Base-by-base conservation (phyloP, 2,888 invertebrate genomes). In the Meteorus cinctellus region DNA sequence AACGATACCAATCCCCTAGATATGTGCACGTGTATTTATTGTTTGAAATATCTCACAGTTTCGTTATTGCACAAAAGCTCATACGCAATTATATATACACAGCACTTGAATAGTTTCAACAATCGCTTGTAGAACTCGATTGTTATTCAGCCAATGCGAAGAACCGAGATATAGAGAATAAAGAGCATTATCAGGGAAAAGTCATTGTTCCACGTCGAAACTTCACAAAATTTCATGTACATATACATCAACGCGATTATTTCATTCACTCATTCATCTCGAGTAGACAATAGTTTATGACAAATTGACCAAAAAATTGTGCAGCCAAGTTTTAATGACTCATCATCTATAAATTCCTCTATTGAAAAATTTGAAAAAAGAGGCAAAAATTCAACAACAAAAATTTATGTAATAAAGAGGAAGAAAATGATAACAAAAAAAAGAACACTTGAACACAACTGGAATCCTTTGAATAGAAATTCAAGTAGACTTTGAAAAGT, bases 401-500 rank as follows among this genome's bases (percentile, higher is more conserved):
- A 48, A 48, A 5, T 4, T 0, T 1, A 3, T n/a, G 48, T 16
- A n/a, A n/a, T 16, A 48, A 48, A 48, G n/a, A 16, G 4, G 14
- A 48, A n/a, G 14, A 48, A 48, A 48, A n/a, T 48, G 59, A 27
- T 12, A 62, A 27, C 2, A 62, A 31, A 29, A 62, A 31, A 29
- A 62, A 16, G n/a, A 29, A 16, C 31, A 29, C 19, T 55, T 19
- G 24, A 55, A 8, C 19, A 55, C 19, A 55, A 55, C 55, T 19
- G 24, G 8, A 55, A n/a, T 55, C 55, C 55, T 55, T 55, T 55
- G 55, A 55, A 55, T 55, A 55, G 55, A 55, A 55, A 55, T 55
- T 55, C 55, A 55, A 55, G 55, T 55, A 55, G 55, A 55, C 55
- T 55, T 55, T 55, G 55, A 55, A 55, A 55, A 55, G 24, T 55